Percentiles rank a stretch among this genome's conserved stretches.
phyloP scores from a whole-genome alignment of 2,888 invertebrate species.

The Silvanus unidentatus region DNA sequence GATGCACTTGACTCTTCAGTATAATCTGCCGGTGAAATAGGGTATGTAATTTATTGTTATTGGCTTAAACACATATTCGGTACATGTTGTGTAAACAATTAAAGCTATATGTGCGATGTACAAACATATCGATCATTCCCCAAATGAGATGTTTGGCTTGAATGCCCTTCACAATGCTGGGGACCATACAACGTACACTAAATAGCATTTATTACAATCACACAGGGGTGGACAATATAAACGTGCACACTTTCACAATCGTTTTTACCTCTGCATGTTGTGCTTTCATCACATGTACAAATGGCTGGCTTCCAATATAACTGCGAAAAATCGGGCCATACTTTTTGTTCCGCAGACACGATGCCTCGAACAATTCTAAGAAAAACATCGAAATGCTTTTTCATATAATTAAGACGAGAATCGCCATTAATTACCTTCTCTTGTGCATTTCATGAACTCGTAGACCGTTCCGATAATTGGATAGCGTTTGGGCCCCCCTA shows the following conservation, averaged over 20 bases:
- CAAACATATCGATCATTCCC: conserved; percentile 1
- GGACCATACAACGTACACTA: neutral
- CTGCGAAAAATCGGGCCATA: conserved; percentile 27
- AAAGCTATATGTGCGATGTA: neutral
- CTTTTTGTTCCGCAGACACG: conserved; percentile 12
- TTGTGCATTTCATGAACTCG: conserved; percentile 2
- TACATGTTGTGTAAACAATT: neutral
- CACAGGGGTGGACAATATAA: neutral
- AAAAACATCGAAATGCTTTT: neutral
- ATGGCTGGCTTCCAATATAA: conserved; percentile 23
- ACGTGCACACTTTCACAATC: too few relatives aligned
- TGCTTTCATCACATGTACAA: conserved; percentile 27
- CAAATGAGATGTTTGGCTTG: neutral
- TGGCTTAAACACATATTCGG: conserved; percentile 1
- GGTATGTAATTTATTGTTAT: conserved; percentile 8
- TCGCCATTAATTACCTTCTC: conserved; percentile 6
- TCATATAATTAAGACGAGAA: neutral
- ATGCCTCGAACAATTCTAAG: conserved; percentile 20
- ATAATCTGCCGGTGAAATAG: conserved; percentile 19
- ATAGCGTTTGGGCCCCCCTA: conserved; percentile 13
- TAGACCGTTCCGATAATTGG: conserved; percentile 13
- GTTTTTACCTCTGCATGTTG: conserved; percentile 29
- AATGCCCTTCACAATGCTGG: too few relatives aligned
- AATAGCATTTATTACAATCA: neutral
- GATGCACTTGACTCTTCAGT: conserved; percentile 23